A percentile compares a stretch with the other conserved stretches of the same genome.
Conservation (phyloP, 2,113 vertebrate species). For the Narcine bancroftii region DNA sequence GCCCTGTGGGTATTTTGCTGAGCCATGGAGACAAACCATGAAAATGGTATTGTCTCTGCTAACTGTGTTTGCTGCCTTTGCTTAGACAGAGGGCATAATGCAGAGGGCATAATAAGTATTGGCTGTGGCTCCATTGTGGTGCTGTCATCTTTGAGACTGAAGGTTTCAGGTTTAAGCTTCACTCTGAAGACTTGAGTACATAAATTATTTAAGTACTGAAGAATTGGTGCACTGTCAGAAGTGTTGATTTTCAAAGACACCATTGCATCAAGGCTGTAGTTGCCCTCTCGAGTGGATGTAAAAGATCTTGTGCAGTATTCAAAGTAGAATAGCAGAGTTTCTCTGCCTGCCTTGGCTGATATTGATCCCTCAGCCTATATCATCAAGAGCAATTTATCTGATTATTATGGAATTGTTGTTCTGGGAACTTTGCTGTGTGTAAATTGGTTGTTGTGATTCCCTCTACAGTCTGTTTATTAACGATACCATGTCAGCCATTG, state of each 20-base stretch:
- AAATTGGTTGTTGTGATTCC: background rate
- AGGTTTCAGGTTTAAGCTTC: background rate
- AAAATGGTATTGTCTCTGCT: background rate
- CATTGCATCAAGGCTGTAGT: background rate
- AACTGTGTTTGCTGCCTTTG: background rate
- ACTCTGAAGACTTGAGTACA: background rate
- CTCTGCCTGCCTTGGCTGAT: background rate
- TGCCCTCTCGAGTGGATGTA: too few relatives aligned
- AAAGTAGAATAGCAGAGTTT: too few relatives aligned
- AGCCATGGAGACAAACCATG: background rate
- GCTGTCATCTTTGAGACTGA: background rate
- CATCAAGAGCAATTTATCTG: background rate
- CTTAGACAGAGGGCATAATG: background rate
- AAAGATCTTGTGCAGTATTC: too few relatives aligned
- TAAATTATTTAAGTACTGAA: background rate
- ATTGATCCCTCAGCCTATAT: background rate
- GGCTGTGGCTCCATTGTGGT: background rate
- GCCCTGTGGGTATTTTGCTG: background rate
- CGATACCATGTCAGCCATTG: too few relatives aligned
- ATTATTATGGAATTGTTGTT: background rate
- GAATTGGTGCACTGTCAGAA: background rate
- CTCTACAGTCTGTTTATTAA: too few relatives aligned
- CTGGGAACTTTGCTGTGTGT: background rate
- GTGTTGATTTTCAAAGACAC: background rate
- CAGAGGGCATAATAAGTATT: background rate